phyloP scores from a whole-genome alignment of 2,797 vertebrate species.

The Spinibarbus caldwelli region DNA sequence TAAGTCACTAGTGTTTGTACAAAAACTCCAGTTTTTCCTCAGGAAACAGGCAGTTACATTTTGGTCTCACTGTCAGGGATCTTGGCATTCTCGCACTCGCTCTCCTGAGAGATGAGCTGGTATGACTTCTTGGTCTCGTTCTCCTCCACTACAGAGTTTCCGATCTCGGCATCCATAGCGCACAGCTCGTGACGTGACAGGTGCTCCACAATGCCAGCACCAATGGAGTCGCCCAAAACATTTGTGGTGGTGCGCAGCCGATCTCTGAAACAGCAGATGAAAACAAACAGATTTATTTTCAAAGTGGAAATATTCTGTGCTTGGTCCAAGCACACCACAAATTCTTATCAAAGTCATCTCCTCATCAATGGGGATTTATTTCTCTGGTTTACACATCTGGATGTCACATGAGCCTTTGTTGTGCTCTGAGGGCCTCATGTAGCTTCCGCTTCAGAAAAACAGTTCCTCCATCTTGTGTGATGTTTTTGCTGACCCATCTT shows the following conservation, averaged over 20 bases:
- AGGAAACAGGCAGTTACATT: slow-evolving; percentile 81
- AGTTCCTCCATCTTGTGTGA: not conserved
- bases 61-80: slow-evolving; percentile 88
- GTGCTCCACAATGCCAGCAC: slow-evolving; percentile 94
- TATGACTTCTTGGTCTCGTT: slow-evolving; percentile 90
- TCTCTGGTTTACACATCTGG: slow-evolving; percentile 5
- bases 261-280: slow-evolving; percentile 77
- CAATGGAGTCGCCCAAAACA: slow-evolving; percentile 94
- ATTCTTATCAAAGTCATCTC: slow-evolving; percentile 9
- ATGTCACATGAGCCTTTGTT: slow-evolving; percentile 14
- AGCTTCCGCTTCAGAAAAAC: not conserved
- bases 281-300: slow-evolving; percentile 3
- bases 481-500: slow-evolving; percentile 29
- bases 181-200: slow-evolving; percentile 91
- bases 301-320: not conserved
- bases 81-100: slow-evolving; percentile 82
- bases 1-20: slow-evolving; percentile 28
- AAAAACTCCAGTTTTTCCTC: slow-evolving; percentile 15
- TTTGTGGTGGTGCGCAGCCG: slow-evolving; percentile 94
- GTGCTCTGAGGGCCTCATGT: slow-evolving; percentile 2
- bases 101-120: slow-evolving; percentile 88
- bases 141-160: slow-evolving; percentile 91
- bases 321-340: not conserved
- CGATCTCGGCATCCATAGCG: slow-evolving; percentile 84
- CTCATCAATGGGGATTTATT: not conserved